Base-by-base conservation (phyloP, 2,888 invertebrate genomes). In the Platerodrilus igneus region DNA sequence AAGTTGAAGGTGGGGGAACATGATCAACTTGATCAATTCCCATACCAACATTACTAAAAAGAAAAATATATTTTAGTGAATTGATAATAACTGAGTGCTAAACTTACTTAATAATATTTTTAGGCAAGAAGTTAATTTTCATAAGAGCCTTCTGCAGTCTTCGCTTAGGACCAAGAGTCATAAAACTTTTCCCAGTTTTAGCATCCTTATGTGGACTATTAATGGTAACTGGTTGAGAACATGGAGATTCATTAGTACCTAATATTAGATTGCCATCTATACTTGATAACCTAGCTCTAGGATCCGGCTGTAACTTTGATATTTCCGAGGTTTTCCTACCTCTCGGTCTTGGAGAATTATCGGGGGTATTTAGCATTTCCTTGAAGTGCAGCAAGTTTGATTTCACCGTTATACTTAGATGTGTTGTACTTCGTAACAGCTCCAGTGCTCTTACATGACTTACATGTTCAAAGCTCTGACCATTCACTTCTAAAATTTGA, bases 401-500 rank as follows among this genome's bases (percentile, higher is more conserved):
- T 71, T 95, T 96, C 32, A 99, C 92, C 37, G 92, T 91, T 53
- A 99, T 88, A 66, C 92, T 90, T 45, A 99, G 75, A 73, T 97
- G 97, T 30, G 96, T 99, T 30, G 94, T 90, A 41, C 91, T 86
- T 50, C 87, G 80, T 9, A 99, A 78, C 47, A 96, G 84, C 70
- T 97, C 96, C 68, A 95, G 75, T 6, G 97, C 96, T 61, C 86
- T 83, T 28, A 86, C 82, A 66, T 91, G 87, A 55, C 86, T 88
- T 29, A 97, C 90, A 69, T 92, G 91, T 60, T 90, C 87, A 67
- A 97, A 94, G 59, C 89, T 93, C 65, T 95, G 92, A 16, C 95
- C 94, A 68, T 99, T 99, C 1, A 99, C 95, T 73, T 96, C 95
- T 52, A 97, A 74, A 47, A 99, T 90, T 75, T 99, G 96, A 73